Conservation (phyloP, 2,113 vertebrate species). For the Caranx melampygus region DNA sequence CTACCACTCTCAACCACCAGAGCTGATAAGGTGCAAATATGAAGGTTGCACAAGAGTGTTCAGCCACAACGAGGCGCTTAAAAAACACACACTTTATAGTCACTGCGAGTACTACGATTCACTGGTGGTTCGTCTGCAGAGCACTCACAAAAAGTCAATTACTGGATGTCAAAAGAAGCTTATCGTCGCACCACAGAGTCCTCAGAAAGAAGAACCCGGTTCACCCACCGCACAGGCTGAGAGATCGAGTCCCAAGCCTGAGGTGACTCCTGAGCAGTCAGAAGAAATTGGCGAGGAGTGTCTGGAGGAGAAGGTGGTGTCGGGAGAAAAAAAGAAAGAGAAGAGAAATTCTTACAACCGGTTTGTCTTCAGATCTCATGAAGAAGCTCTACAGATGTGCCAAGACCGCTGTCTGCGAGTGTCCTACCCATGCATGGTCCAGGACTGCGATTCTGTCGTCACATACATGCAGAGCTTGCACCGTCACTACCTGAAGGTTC, state of each 20-base stretch:
- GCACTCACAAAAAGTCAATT: slow-evolving; percentile 81
- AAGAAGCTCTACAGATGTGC: slow-evolving; percentile 96
- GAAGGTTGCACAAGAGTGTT: slow-evolving; percentile 91
- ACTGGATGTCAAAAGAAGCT: slow-evolving; percentile 85
- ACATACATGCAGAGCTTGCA: slow-evolving; percentile 88
- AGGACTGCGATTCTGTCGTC: slow-evolving; percentile 93
- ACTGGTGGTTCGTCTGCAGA: slow-evolving; percentile 83
- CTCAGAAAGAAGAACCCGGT: slow-evolving; percentile 58
- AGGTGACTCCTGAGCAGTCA: background rate
- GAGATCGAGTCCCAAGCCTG: slow-evolving; percentile 42
- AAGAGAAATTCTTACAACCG: background rate
- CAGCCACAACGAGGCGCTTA: slow-evolving; percentile 87
- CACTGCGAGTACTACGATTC: slow-evolving; percentile 90
- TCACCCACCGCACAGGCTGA: slow-evolving; percentile 44
- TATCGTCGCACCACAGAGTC: slow-evolving; percentile 66
- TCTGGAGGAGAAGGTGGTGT: background rate
- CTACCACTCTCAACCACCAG: slow-evolving; percentile 55
- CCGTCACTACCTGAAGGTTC: slow-evolving; percentile 91
- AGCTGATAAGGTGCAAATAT: slow-evolving; percentile 87
- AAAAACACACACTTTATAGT: slow-evolving; percentile 89
- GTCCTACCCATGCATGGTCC: slow-evolving; percentile 94
- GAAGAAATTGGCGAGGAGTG: slow-evolving; percentile 13
- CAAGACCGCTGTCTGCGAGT: slow-evolving; percentile 88
- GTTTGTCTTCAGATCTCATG: slow-evolving; percentile 78
- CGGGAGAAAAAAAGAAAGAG: background rate